Evolutionary conservation across 2,888 invertebrate species (phyloP).

Genomic region (Capitulum mitella): DNA sequence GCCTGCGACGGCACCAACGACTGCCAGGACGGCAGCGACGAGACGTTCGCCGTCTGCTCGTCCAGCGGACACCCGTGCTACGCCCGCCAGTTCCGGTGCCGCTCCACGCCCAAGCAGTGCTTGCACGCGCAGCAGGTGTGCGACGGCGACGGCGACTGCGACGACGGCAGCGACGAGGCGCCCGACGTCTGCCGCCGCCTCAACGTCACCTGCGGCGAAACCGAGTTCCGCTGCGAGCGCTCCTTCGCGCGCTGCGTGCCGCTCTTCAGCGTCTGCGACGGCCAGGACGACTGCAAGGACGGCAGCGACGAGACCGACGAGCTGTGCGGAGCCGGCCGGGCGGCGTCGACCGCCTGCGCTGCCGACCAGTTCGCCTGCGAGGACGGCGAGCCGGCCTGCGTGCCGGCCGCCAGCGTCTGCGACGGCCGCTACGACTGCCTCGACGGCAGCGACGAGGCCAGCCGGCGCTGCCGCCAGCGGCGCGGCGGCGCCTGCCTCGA

Average conservation of each 20-base stretch:
- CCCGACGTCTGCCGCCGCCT: background rate
- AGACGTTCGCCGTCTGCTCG: slow-evolving; percentile 63
- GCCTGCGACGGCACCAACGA: background rate
- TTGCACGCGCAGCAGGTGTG: slow-evolving; percentile 61
- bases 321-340: slow-evolving; percentile 56
- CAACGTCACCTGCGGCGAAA: no score
- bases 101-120: slow-evolving; percentile 48
- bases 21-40: slow-evolving; percentile 57
- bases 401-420: background rate
- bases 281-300: background rate
- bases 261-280: background rate
- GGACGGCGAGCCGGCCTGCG: slow-evolving; percentile 49
- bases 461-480: slow-evolving; percentile 54
- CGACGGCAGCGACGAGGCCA: slow-evolving; percentile 47
- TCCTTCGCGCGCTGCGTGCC: no score
- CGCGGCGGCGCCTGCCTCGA: no score
- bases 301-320: background rate
- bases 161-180: background rate
- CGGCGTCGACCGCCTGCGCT: slow-evolving; percentile 44
- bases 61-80: slow-evolving; percentile 57
- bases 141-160: slow-evolving; percentile 34
- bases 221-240: no score
- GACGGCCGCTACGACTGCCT: slow-evolving; percentile 22
- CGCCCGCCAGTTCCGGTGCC: slow-evolving; percentile 62
- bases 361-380: background rate